Evolutionary conservation across 1,140 invertebrate genomes (phyloP).

Genomic region (Bombus terrestris): DNA sequence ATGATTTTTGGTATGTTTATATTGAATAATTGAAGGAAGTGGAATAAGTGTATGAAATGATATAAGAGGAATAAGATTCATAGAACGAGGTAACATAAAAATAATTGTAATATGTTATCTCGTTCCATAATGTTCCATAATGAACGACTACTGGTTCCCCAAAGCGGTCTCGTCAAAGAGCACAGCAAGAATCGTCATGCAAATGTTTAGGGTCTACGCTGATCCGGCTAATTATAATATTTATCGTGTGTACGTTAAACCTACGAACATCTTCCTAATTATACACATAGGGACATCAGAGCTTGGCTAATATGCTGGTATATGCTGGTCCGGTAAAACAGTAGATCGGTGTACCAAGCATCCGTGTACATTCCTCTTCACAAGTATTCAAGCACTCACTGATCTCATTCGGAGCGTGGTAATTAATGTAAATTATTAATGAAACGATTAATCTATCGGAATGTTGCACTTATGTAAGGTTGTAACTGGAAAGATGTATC

Average conservation of each 20-base stretch:
- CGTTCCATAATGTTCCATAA: too few relatives aligned
- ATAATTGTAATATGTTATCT: too few relatives aligned
- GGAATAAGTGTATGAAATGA: too few relatives aligned
- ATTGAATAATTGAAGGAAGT: too few relatives aligned
- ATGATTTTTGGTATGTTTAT: too few relatives aligned
- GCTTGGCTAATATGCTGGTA: constrained; percentile 59
- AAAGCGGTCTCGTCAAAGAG: background rate
- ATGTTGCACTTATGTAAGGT: background rate
- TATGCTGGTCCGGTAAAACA: constrained; percentile 51
- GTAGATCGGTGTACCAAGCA: background rate
- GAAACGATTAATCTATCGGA: background rate
- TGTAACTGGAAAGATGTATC: too few relatives aligned
- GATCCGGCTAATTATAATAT: constrained; percentile 74
- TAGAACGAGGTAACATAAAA: too few relatives aligned
- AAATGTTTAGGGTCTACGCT: constrained; percentile 62
- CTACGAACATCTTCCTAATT: constrained; percentile 32
- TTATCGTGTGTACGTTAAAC: constrained; percentile 56
- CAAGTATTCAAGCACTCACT: background rate
- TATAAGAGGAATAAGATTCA: too few relatives aligned
- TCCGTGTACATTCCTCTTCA: background rate
- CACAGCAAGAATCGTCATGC: constrained; percentile 25
- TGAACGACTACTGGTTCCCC: background rate
- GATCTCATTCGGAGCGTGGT: background rate
- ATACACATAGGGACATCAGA: constrained; percentile 15
- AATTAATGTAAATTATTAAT: background rate